Base-by-base conservation (phyloP, 2,113 vertebrate genomes). In the Daphoenositta chrysoptera region DNA sequence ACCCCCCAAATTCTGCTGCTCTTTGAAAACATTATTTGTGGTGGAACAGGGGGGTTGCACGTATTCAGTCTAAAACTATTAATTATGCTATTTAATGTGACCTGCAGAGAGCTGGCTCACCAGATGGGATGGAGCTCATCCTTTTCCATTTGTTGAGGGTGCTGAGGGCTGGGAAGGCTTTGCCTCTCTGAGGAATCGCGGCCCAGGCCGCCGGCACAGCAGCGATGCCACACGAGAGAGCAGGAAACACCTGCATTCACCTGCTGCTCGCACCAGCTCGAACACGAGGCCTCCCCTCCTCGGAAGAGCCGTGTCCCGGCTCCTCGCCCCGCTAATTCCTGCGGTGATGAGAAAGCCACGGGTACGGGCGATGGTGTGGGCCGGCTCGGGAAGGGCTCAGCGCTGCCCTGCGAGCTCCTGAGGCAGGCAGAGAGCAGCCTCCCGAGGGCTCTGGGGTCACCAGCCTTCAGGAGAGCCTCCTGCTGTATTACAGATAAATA, bases 81-180 rank as follows among this genome's bases (percentile, higher is more conserved):
- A 94, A 95, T 97, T 97, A 94, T 93, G 91, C 88, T 92, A 86
- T 91, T 85, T 96, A 94, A 97, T 81, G 65, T 84, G 92, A 97
- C 95, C 96, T 95, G 89, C 93, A 61, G 96, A 96, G 96, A 97
- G 89, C 63, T 76, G 81, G 50, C 89, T 96, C 93, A 53, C 82
- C 91, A 95, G 95, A 84, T 86, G 83, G 93, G 91, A 69, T 76
- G 93, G 81, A 65, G 72, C 51, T 51, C 81, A 53, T 96, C 93
- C 90, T 92, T 87, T n/a, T 75, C 72, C 72, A 60, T 83, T 60
- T 71, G 90, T 37, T 48, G 37, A 1, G 21, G 78, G 91, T 39
- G 76, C 39, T 73, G 93, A 78, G 90, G 56, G 70, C 53, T 95
- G 81, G 92, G 93, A 94, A 87, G 89, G 26, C 61, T 92, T 75